Conservation (phyloP, 2,888 invertebrate species). For the Dorcus hopei region DNA sequence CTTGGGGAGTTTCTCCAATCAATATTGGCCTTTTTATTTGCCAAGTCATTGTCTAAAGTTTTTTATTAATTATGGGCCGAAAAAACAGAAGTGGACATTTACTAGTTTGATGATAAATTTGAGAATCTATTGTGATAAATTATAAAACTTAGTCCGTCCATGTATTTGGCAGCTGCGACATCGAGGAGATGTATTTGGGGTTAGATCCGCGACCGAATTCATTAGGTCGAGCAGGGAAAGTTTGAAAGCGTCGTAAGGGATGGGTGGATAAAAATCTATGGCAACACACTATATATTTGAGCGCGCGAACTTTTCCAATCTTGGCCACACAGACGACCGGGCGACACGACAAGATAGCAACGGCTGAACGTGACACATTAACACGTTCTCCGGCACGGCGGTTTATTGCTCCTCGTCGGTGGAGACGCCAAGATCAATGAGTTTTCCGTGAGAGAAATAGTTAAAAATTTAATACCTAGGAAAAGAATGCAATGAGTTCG, state of each 20-base stretch:
- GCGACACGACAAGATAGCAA: constrained; percentile 38
- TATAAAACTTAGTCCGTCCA: too few species aligned
- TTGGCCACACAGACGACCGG: constrained; percentile 34
- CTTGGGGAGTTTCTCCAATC: too few species aligned
- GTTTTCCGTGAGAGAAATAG: constrained; percentile 41
- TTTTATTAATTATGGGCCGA: too few species aligned
- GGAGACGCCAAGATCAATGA: constrained; percentile 38
- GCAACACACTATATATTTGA: constrained; percentile 18
- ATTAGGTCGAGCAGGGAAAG: not conserved
- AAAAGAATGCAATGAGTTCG: constrained; percentile 26
- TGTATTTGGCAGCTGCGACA: too few species aligned
- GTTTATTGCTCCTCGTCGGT: constrained; percentile 30
- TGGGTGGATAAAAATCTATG: not conserved
- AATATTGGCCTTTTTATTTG: too few species aligned
- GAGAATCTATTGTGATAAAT: too few species aligned
- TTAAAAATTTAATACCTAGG: constrained; percentile 42
- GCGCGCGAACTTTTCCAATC: constrained; percentile 44
- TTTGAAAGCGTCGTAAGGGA: not conserved
- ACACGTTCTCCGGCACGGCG: constrained; percentile 35
- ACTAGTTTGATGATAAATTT: too few species aligned
- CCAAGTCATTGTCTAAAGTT: too few species aligned
- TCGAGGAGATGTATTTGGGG: too few species aligned
- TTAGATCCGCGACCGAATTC: not conserved
- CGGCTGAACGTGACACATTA: constrained; percentile 48
- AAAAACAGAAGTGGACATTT: too few species aligned